These are phyloP conservation scores for Watsonalla binaria DNA, from an alignment of 2,888 invertebrate genomes.

Conservation along the genomic window DNA sequence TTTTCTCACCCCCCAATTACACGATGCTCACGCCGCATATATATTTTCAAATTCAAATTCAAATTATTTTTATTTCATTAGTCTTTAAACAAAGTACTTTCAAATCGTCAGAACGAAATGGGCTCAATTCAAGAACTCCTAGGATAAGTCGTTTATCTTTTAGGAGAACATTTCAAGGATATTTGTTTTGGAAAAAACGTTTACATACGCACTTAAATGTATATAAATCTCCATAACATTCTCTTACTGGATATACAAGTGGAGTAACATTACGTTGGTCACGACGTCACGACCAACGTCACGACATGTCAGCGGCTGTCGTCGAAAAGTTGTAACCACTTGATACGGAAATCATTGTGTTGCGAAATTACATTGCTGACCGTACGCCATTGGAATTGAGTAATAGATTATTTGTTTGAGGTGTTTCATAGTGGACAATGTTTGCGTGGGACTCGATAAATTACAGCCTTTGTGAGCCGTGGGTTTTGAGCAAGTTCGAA, in stretches of 20 bases:
- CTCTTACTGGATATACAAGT: neutral
- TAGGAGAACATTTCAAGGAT: no score
- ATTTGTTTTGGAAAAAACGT: no score
- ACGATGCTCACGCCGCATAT: no score
- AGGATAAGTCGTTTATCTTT: no score
- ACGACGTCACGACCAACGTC: constrained; percentile 16
- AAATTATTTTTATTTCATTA: no score
- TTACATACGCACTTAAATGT: neutral
- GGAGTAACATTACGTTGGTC: constrained; percentile 37
- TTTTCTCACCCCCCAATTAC: no score
- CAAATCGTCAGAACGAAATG: no score
- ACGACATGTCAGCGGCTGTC: constrained; percentile 29
- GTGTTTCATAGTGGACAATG: neutral
- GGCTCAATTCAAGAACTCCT: no score
- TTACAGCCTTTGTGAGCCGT: no score
- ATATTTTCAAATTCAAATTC: no score
- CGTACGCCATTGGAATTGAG: neutral
- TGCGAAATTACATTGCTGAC: constrained; percentile 14
- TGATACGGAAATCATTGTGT: constrained; percentile 23
- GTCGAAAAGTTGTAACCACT: constrained; percentile 43
- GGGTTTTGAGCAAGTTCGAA: no score
- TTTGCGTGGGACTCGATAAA: neutral
- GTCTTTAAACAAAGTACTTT: no score
- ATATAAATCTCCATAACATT: neutral
- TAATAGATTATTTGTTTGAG: constrained; percentile 7